Evolutionary conservation across 35 echinoderm and acorn worm species (phyloP), one percentile per base, ranked within the genome.

Genomic region (Ptychodera flava): DNA sequence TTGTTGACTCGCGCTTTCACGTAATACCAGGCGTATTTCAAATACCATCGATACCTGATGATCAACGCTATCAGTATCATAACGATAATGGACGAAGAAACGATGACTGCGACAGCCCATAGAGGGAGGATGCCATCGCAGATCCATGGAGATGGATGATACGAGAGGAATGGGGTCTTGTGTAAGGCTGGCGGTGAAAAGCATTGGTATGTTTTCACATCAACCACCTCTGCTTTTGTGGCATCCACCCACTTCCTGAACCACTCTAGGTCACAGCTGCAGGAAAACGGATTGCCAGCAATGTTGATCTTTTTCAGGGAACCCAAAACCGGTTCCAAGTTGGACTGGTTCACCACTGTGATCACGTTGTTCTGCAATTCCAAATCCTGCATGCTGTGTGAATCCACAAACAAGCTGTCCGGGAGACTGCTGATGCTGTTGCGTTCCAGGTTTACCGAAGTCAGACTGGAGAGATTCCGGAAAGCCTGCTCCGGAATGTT

Each of bases 61-160:
- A 87, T 14, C 0, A 90, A 6, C 33, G 16, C 1, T 6, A 85
- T 1, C 15, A 90, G 31, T 31, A 88, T 33, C 28, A 97, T 22
- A 33, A 88, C 31, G 28, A 85, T 16, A 0, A 87, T 1, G 31
- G 76, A 78, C 37, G 36, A 79, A 28, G 85, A 82, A 10, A 79
- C 85, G 27, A 92, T 92, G 31, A 88, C 31, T 35, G 78, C 85
- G 53, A 76, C 80, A 78, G 33, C 79, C 29, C 81, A 80, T 16
- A 92, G 77, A 12, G 91, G 91, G n/a, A 97, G 80, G 35, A 82
- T 87, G n/a, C 86, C 36, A 12, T 97, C 94, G 37, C 94, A 97
- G 35, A 87, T 78, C 38, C 85, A 87, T 10, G 81, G 80, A 33
- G 88, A 85, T n/a, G 94, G 94, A 33, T 89, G 88, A 78, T 84